A percentile compares a stretch with the other conserved stretches of the same genome.
phyloP scores from a whole-genome alignment of 2,888 invertebrate species.

The Ectemnius cavifrons region DNA sequence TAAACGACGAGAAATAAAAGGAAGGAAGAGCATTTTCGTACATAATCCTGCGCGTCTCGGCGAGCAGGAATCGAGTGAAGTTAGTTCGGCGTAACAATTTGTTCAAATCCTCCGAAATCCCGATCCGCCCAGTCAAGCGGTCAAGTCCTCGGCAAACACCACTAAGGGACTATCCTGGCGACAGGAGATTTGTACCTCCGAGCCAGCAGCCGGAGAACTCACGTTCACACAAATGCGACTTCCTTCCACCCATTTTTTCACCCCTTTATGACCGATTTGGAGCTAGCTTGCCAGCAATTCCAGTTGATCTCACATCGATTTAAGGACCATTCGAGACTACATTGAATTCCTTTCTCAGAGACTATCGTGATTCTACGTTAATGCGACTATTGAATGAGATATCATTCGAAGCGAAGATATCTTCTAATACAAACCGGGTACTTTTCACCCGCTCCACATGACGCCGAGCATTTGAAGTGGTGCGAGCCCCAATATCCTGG shows the following conservation, averaged over 20 bases:
- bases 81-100: constrained; percentile 56
- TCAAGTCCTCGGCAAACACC: constrained; percentile 62
- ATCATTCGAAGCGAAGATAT: constrained; percentile 31
- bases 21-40: constrained; percentile 19
- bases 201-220: not conserved
- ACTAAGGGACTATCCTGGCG: constrained; percentile 59
- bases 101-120: constrained; percentile 63
- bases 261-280: constrained; percentile 8
- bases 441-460: constrained; percentile 56
- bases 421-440: constrained; percentile 50
- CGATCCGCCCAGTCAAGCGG: constrained; percentile 51
- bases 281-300: not conserved
- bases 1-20: constrained; percentile 30
- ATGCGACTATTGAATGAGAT: too few species aligned
- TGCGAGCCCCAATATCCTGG: constrained; percentile 31
- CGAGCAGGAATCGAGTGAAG: constrained; percentile 41
- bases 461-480: constrained; percentile 44
- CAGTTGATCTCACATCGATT: too few species aligned
- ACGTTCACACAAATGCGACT: constrained; percentile 25
- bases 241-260: constrained; percentile 2
- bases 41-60: constrained; percentile 48
- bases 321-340: too few species aligned
- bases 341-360: too few species aligned
- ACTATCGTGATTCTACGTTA: too few species aligned
- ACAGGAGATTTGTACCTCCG: constrained; percentile 61